Conservation (phyloP, 2,113 vertebrate species). For the Mormyrus lacerda region DNA sequence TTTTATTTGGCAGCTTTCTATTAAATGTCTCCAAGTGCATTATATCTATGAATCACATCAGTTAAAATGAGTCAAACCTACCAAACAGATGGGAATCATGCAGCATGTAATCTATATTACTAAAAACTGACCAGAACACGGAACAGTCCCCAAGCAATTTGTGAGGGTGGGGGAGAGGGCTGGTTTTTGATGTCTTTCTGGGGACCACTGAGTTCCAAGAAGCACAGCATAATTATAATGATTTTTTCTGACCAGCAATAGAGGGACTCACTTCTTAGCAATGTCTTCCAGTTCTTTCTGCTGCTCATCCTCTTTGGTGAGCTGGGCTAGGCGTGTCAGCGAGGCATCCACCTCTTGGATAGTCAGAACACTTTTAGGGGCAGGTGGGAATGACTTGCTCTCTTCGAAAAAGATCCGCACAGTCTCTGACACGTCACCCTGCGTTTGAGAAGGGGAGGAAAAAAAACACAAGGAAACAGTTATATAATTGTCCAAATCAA, state of each 20-base stretch:
- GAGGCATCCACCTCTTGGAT: conserved; percentile 89
- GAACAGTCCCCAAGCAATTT: neutral
- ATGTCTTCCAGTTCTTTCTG: conserved; percentile 79
- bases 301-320: conserved; percentile 97
- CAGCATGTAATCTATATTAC: neutral
- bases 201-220: neutral
- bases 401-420: conserved; percentile 90
- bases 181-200: neutral
- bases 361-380: conserved; percentile 85
- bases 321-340: conserved; percentile 72
- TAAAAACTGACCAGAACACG: neutral
- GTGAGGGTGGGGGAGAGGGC: neutral
- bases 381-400: conserved; percentile 78
- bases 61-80: neutral
- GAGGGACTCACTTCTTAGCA: conserved; percentile 64
- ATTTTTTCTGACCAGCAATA: neutral
- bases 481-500: neutral
- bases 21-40: neutral
- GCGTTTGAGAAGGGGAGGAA: conserved; percentile 14
- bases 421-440: conserved; percentile 96
- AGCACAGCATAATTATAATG: neutral
- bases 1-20: neutral
- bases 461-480: neutral
- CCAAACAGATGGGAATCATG: neutral
- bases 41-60: neutral